phyloP scores from a whole-genome alignment of 2,113 vertebrate species.

The Platysteira castanea region DNA sequence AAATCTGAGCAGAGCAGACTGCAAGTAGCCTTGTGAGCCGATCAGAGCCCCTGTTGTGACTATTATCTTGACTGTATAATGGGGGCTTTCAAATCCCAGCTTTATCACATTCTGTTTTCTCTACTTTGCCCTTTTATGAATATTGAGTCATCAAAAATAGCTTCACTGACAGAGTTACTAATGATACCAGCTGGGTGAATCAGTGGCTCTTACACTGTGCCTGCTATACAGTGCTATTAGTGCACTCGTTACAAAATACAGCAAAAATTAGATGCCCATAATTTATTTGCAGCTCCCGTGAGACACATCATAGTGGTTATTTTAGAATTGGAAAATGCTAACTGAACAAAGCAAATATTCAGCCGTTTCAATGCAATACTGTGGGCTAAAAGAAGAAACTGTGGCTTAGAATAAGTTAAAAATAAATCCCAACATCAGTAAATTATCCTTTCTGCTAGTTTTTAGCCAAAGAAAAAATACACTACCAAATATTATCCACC shows the following conservation, averaged over 20 bases:
- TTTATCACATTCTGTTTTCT: constrained; percentile 65
- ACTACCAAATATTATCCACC: background rate
- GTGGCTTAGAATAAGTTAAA: background rate
- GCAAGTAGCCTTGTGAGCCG: background rate
- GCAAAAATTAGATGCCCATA: constrained; percentile 19
- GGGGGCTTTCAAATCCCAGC: constrained; percentile 55
- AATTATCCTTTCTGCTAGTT: background rate
- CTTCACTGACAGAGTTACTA: constrained; percentile 48
- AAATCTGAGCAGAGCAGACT: background rate
- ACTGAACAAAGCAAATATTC: background rate
- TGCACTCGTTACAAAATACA: background rate
- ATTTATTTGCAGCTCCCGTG: constrained; percentile 38
- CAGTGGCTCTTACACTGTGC: constrained; percentile 36
- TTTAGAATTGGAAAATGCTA: constrained; percentile 15
- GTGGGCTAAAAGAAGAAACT: background rate
- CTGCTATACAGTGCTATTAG: background rate
- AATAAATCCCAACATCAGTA: background rate
- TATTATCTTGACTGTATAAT: constrained; percentile 39
- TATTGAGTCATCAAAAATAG: constrained; percentile 67
- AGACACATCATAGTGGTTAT: constrained; percentile 11
- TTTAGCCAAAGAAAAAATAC: background rate
- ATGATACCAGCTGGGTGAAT: constrained; percentile 55
- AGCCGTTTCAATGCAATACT: background rate
- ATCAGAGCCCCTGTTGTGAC: constrained; percentile 48
- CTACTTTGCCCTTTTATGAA: constrained; percentile 61